Evolutionary conservation across 2,113 vertebrate species (phyloP).

Genomic region (Mesocricetus auratus): DNA sequence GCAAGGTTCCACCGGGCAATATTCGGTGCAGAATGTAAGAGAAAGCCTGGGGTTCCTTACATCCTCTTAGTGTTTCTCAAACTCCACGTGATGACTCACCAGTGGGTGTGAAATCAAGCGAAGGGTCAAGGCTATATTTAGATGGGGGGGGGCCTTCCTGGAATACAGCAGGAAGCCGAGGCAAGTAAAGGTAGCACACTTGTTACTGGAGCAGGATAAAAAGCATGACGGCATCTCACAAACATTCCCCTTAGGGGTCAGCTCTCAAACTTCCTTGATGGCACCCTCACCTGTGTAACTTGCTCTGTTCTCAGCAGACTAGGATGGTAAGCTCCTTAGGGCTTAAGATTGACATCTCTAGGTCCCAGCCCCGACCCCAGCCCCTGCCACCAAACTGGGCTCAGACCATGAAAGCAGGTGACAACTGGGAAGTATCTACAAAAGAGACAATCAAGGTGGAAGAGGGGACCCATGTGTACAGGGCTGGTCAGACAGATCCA

Average conservation of each 20-base stretch:
- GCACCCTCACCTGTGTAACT: background rate
- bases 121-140: background rate
- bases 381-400: background rate
- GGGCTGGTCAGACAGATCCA: background rate
- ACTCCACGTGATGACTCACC: background rate
- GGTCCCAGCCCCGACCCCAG: background rate
- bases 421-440: background rate
- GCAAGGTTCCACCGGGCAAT: background rate
- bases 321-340: background rate
- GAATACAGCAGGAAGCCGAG: background rate
- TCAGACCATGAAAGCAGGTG: background rate
- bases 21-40: accelerated
- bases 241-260: background rate
- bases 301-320: background rate
- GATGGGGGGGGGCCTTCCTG: background rate
- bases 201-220: background rate
- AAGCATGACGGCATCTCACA: background rate
- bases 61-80: background rate
- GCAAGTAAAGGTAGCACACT: background rate
- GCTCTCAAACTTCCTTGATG: background rate
- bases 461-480: accelerated
- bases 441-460: background rate
- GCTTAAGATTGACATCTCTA: background rate
- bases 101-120: background rate
- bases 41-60: background rate